Base-by-base conservation (phyloP, 35 echinoderm and acorn worm species). In the Nesometra sesokonis region DNA sequence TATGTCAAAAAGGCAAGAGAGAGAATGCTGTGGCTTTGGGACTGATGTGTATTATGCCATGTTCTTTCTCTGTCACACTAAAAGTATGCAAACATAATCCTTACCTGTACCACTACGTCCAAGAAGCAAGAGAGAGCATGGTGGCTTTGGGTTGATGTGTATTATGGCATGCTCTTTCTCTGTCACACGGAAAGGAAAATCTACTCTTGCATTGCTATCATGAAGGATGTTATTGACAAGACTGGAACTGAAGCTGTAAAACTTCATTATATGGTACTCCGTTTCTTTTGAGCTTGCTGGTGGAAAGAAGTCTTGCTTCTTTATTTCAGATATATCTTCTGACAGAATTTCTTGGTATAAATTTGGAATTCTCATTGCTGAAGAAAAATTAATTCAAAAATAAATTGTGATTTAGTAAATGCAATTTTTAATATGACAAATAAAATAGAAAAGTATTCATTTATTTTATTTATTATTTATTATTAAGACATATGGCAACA, bases 211-310 rank as follows among this genome's bases (percentile, higher is more conserved):
- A 35, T 79, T 80, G 27, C 37, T 86, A 43, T 91, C 83, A 31
- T 76, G 84, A 0, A 91, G 77, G 77, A 91, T 86, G 34, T 77
- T 84, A 57, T 86, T 91, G 33, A 91, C 89, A n/a, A 91, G 89
- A 32, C 77, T 86, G 19, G 89, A 91, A 78, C 37, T 85, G 36
- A 91, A 85, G 0, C 83, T 86, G 84, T 91, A 91, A 43, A 91
- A 91, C 77, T 91, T 91, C 89, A 91, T 91, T 32, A 91, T 91
- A 57, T 91, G 89, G 84, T 91, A 91, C 78, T 91, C 89, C 11
- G 84, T 86, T 47, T 91, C 84, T 30, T 85, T 86, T 30, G 89
- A 91, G 77, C 89, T 91, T 0, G 89, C 89, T 33, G 89, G 89
- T 32, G 89, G 89, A 38, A 91, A 91, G 83, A 86, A 91, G 8